Base-by-base conservation (phyloP, 2,797 vertebrate species). In the Cercopithecus petaurista region DNA sequence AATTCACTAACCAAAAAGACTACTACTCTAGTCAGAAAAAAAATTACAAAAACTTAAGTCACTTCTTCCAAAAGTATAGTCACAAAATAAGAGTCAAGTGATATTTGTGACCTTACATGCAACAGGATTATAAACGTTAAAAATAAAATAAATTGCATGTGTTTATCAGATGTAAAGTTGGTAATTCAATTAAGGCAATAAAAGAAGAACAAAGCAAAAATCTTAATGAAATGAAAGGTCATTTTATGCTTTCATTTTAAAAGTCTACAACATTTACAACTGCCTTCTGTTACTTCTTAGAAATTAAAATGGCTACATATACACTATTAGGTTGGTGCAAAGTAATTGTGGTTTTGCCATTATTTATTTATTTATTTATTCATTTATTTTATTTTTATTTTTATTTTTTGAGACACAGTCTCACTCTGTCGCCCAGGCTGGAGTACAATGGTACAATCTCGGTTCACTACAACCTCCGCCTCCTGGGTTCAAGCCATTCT, bases 261-360 rank as follows among this genome's bases (percentile, higher is more conserved):
- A 90, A 81, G 22, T 85, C 33, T 73, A 24, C 77, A 92, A 86
- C 30, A 91, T 39, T 87, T 64, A 77, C 48, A 93, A 84, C 13
- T 90, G 10, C 84, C 48, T 70, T 87, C 75, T 85, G 57, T 82
- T 85, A 79, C 36, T 59, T 46, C 52, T 87, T 75, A 59, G 30
- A 92, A 89, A 95, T 93, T 93, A 76, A 80, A 61, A 92, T 88
- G 17, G 59, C 57, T 92, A 82, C n/a, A 67, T 19, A 79, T n/a
- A 79, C 11, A 59, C 30, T 52, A 52, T 52, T 52, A 52, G 52
- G 52, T 52, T 52, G 52, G 19, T 52, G 19, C 52, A 52, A 21
- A 52, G 52, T 52, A 52, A 52, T 52, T 52, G 19, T 21, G 19
- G 5, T 21, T 21, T 21, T 52, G 52, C 52, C 52, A 52, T 52